These are phyloP conservation scores for Pantherophis vulpinus DNA, from an alignment of 2,797 vertebrate species.

Conservation along the genomic window DNA sequence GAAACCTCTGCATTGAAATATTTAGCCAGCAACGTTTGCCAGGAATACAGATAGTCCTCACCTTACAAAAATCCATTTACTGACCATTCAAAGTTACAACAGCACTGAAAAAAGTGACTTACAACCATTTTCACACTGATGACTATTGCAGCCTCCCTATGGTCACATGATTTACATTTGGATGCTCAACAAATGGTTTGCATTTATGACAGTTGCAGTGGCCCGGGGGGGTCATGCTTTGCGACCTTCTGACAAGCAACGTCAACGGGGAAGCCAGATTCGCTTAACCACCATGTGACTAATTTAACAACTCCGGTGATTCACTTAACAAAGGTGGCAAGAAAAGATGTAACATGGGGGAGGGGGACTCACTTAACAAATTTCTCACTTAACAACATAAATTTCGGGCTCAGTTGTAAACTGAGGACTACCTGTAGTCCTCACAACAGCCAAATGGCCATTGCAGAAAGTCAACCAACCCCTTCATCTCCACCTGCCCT, in stretches of 20 bases:
- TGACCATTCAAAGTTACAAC: neutral
- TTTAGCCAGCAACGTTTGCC: neutral
- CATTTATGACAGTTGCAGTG: neutral
- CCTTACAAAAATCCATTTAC: neutral
- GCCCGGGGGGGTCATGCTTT: neutral
- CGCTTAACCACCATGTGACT: neutral
- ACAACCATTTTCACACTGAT: neutral
- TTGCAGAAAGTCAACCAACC: neutral
- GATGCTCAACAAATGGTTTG: neutral
- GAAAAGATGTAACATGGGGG: neutral
- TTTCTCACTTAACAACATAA: neutral
- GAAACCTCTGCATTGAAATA: neutral
- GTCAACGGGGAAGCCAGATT: neutral
- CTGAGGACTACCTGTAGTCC: neutral
- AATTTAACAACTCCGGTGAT: neutral
- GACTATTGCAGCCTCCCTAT: neutral
- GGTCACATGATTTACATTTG: neutral
- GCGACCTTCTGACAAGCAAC: neutral
- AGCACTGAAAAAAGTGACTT: neutral
- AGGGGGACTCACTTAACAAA: neutral
- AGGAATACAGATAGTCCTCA: neutral
- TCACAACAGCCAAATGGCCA: neutral
- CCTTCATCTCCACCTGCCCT: conserved; percentile 36
- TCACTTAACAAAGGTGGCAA: neutral
- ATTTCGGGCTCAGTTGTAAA: neutral